Evolutionary conservation across 2,113 vertebrate genomes (phyloP), one percentile per base, ranked within the genome.

Genomic region (Indicator indicator): DNA sequence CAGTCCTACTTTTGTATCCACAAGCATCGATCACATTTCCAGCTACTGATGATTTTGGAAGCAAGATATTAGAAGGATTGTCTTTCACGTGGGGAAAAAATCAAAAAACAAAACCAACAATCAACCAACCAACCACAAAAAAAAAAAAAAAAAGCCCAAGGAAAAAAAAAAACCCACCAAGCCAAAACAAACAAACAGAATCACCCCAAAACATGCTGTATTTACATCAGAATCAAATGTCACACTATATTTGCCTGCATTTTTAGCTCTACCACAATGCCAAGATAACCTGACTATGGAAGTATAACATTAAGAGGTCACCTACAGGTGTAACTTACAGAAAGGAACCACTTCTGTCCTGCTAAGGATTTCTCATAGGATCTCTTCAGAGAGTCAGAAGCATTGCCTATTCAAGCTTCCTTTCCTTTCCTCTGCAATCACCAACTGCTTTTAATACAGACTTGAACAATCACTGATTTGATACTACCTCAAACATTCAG

Each of bases 261-360:
- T 95, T 96, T 83, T n/a, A 90, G 75, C 28, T 90, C 28, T 33
- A 79, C 72, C 58, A 78, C 60, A 93, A 54, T 56, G 21, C 36
- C 65, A 78, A 70, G 67, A 73, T 20, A 74, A 79, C 85, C 38
- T 9, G 28, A 69, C 36, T 72, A 55, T 2, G 19, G 54, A 75
- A 86, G 27, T 5, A 0, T 40, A 81, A 78, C 20, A 42, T 58
- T 72, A 74, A 63, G 72, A 70, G 16, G 17, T 38, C 59, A 84
- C 44, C 64, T 74, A 55, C 5, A 30, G 36, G 52, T 58, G 9
- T n/a, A 71, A 71, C 16, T 44, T 73, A 33, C 5, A 67, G 52
- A 65, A 36, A 6, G 27, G 46, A 44, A 83, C 16, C 20, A 40
- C 5, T 20, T 52, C 40, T 69, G 19, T 54, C 52, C 38, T 58